Base-by-base conservation (phyloP, 2,113 vertebrate species). In the Ameiurus melas region DNA sequence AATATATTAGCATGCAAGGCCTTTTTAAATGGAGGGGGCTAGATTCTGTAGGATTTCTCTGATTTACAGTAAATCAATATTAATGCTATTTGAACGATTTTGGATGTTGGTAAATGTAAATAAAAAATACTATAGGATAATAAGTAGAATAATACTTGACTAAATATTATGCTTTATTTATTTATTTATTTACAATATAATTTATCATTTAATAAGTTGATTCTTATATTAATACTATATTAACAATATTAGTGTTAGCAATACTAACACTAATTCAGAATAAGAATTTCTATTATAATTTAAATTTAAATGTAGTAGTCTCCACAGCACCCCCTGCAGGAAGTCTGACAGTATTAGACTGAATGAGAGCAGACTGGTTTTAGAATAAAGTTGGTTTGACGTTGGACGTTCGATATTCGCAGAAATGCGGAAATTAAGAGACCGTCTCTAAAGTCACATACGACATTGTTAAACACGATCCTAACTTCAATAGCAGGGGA, bases 291-390 rank as follows among this genome's bases (percentile, higher is more conserved):
- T 64, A 66, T 66, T n/a, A 66, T n/a, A 66, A n/a, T 33, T 17
- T 70, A 1, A 4, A 33, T 30, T 0, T 16, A 71, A 55, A 55
- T 0, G 14, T 55, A 51, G 47, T 3, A 58, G 57, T 55, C 55
- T 60, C 30, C 33, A 80, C 78, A 25, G 22, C 70, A 33, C 55
- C 55, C 70, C 70, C 84, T 85, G 53, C 33, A 60, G 84, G 30
- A n/a, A 2, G 6, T 60, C 5, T 60, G 30, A 14, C 27, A 25
- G 6, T 1, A 75, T 73, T 58, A 75, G 2, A 27, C 22, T 60
- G 4, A 57, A 77, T 16, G 19, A 43, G 27, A 43, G 13, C 6
- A 75, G 84, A 60, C 20, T 36, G 51, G 43, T 43, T 43, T 4
- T 43, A 4, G 3, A 43, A 43, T 5, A 43, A 43, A 43, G 39